Evolutionary conservation across 1,140 invertebrate species (phyloP), one percentile per base, ranked within the genome.

Genomic region (Heliconius hewitsoni): DNA sequence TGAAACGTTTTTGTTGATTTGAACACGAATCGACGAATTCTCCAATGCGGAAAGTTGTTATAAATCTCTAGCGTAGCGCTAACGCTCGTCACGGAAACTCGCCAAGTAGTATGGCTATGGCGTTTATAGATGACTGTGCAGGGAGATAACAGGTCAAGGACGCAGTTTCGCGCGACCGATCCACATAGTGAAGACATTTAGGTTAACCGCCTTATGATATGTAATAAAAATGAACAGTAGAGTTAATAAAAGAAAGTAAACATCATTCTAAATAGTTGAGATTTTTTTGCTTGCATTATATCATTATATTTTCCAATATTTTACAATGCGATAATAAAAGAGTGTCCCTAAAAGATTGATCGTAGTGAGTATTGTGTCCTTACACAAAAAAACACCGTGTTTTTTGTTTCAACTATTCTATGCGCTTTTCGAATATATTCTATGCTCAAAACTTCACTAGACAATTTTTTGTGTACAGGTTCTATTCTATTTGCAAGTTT

Each of bases 101-200:
- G 77, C 60, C 72, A 79, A 79, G 55, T 79, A 79, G 77, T 55
- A 57, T 70, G 73, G 73, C 77, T 75, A 79, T 75, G 78, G 60
- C 78, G 42, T 55, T 79, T 79, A 79, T 57, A 79, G 73, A 79
- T 66, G 73, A 71, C 73, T 79, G 34, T 75, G 73, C 73, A 55
- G n/a, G 52, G 74, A 80, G 79, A 80, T 80, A 76, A 72, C 66
- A 37, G 79, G 79, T 80, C 79, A 80, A 80, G 79, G 79, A 72
- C 79, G 74, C 46, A 75, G 73, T 71, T 79, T 71, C 77, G 57
- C n/a, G 70, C 27, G 34, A 66, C 57, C 23, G 50, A 66, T 70
- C 55, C 34, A 39, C 55, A 66, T 76, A 76, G 34, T 66, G 60
- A 66, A 66, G 60, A 66, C 60, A 66, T 66, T 66, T 66, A 30